Percentiles rank a stretch among this genome's conserved stretches.
phyloP scores from a whole-genome alignment of 92 coral and sea anemone species.

The Epizoanthus rinbou region DNA sequence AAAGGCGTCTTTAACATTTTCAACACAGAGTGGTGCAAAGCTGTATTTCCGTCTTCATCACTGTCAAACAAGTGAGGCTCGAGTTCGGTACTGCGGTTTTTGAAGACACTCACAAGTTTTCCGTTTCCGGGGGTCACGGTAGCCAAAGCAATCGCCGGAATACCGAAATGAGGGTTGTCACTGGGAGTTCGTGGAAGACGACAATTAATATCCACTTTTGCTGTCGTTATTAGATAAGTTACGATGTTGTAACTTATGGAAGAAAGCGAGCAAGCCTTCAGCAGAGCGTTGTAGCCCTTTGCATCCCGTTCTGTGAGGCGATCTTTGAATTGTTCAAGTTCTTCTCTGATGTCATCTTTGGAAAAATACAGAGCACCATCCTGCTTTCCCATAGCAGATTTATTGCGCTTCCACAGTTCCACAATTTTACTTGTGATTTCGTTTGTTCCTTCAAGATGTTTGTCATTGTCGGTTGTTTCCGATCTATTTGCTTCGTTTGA shows the following conservation, averaged over 20 bases:
- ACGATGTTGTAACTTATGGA: conserved; percentile 36
- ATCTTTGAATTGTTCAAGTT: background rate
- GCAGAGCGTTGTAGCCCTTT: conserved; percentile 49
- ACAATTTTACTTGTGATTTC: conserved; percentile 11
- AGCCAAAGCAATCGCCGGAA: conserved; percentile 45
- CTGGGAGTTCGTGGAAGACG: conserved; percentile 9
- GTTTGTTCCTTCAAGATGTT: conserved; percentile 20
- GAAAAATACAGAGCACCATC: background rate
- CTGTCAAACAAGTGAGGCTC: background rate
- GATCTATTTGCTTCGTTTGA: background rate
- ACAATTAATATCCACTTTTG: conserved; percentile 47
- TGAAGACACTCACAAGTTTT: conserved; percentile 33
- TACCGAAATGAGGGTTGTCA: background rate
- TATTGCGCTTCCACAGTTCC: background rate
- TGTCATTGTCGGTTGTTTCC: no score
- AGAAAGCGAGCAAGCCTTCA: conserved; percentile 57
- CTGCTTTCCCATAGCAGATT: no score
- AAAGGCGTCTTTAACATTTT: conserved; percentile 25
- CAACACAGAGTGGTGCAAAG: conserved; percentile 48
- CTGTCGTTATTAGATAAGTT: conserved; percentile 19
- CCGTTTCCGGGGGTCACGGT: conserved; percentile 15
- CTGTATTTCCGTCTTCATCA: conserved; percentile 47
- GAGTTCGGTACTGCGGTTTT: background rate
- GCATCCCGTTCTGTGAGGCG: conserved; percentile 11
- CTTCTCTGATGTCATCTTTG: background rate